Conservation (phyloP, 2,888 invertebrate genomes). For the Gortyna flavago region DNA sequence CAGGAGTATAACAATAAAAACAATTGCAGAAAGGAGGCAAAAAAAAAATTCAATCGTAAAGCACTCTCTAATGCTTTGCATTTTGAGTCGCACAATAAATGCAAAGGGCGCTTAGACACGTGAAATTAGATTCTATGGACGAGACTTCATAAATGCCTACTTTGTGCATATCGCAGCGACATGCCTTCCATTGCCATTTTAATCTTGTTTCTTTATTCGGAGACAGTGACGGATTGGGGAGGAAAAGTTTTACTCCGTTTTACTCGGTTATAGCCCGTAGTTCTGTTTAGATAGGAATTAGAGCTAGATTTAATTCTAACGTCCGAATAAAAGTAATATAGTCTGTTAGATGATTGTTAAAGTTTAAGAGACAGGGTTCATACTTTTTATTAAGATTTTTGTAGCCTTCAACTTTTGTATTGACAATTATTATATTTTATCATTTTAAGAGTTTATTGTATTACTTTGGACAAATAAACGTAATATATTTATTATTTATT, state of each 20-base stretch:
- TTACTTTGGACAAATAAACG: too few species aligned
- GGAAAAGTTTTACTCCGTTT: conserved; percentile 41
- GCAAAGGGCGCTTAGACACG: not conserved
- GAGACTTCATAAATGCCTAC: not conserved
- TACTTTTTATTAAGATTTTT: too few species aligned
- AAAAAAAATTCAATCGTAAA: too few species aligned
- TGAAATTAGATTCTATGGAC: not conserved
- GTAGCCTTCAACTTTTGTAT: too few species aligned
- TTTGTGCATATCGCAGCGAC: conserved; percentile 22
- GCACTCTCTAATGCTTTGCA: too few species aligned
- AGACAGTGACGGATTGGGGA: conserved; percentile 35
- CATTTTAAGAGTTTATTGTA: too few species aligned
- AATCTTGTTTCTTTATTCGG: conserved; percentile 21
- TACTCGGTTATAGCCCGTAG: conserved; percentile 3
- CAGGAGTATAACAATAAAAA: too few species aligned
- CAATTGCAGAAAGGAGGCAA: too few species aligned
- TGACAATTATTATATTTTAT: too few species aligned
- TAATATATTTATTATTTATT: too few species aligned
- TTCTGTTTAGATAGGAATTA: conserved; percentile 35
- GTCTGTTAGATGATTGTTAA: not conserved
- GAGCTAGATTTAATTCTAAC: conserved; percentile 20
- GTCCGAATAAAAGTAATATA: conserved; percentile 9
- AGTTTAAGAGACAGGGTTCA: not conserved
- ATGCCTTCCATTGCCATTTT: not conserved
- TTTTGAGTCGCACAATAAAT: not conserved